Percentiles rank a stretch among this genome's conserved stretches.
Conservation (phyloP, 64 coral and sea anemone species). For the Dendronephthya gigantea region DNA sequence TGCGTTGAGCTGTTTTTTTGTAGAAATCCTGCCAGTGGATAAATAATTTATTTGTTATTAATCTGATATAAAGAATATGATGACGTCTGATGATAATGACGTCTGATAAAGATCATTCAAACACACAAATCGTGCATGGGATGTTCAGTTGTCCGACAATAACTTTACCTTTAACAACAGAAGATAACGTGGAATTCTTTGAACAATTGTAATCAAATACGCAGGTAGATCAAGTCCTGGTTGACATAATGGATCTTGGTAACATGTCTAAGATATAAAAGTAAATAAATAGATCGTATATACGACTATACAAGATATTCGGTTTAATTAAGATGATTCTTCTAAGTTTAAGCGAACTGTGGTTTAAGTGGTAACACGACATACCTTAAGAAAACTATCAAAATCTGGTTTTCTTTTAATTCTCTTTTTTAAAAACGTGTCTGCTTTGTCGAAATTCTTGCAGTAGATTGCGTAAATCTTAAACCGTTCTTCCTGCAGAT, state of each 20-base stretch:
- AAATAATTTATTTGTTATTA: not conserved
- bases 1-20: conserved; percentile 62
- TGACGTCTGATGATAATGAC: not conserved
- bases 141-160: not conserved
- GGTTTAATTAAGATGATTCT: too few species aligned
- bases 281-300: not conserved
- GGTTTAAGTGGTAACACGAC: not conserved
- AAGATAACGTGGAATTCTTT: conserved; percentile 91
- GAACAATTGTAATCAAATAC: conserved; percentile 81
- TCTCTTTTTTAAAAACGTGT: conserved; percentile 56
- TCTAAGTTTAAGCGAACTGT: too few species aligned
- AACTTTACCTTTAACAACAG: conserved; percentile 55
- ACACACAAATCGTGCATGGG: too few species aligned
- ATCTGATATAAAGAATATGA: not conserved
- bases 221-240: conserved; percentile 67
- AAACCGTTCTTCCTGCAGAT: conserved; percentile 48
- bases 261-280: conserved; percentile 43
- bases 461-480: conserved; percentile 87
- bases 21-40: conserved; percentile 50
- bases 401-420: conserved; percentile 73
- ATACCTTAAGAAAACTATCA: conserved; percentile 79
- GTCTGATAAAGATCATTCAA: not conserved
- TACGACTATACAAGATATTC: too few species aligned
- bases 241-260: conserved; percentile 62
- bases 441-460: conserved; percentile 73